A percentile compares a stretch with the other conserved stretches of the same genome.
Conservation (phyloP, 2,113 vertebrate species). For the Astur gentilis region DNA sequence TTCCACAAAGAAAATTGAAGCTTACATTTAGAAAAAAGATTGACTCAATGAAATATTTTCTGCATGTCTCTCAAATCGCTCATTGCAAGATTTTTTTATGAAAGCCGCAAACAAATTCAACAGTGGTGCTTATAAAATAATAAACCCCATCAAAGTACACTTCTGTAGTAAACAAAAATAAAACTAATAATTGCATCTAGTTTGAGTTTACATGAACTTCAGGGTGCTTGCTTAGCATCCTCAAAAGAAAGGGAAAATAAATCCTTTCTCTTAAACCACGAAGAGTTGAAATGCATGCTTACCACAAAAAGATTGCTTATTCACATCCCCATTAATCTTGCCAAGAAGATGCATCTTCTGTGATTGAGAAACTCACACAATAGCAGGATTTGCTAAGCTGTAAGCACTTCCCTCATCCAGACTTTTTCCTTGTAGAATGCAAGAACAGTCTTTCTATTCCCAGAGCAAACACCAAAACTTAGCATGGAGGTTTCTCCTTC, state of each 20-base stretch:
- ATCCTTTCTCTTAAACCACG: neutral
- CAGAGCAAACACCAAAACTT: fast-evolving
- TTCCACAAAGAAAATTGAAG: neutral
- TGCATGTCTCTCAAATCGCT: neutral
- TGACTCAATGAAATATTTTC: neutral
- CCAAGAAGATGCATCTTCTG: neutral
- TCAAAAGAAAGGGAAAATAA: neutral
- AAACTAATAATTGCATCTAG: neutral
- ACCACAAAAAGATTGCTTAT: neutral
- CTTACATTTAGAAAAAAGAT: neutral
- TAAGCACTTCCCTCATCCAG: neutral
- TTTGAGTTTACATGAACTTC: neutral
- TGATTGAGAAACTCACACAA: neutral
- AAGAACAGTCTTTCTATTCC: neutral
- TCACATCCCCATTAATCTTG: neutral
- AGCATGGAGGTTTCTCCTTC: neutral
- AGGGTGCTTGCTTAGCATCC: neutral
- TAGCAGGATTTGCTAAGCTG: neutral
- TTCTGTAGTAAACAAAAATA: neutral
- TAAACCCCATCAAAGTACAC: neutral
- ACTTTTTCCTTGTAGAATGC: neutral
- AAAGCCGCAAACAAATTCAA: neutral
- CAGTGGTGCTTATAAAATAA: neutral
- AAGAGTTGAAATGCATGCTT: neutral
- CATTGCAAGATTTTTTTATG: neutral